Base-by-base conservation (phyloP, 2,113 vertebrate genomes). In the Pachyramphus minor region DNA sequence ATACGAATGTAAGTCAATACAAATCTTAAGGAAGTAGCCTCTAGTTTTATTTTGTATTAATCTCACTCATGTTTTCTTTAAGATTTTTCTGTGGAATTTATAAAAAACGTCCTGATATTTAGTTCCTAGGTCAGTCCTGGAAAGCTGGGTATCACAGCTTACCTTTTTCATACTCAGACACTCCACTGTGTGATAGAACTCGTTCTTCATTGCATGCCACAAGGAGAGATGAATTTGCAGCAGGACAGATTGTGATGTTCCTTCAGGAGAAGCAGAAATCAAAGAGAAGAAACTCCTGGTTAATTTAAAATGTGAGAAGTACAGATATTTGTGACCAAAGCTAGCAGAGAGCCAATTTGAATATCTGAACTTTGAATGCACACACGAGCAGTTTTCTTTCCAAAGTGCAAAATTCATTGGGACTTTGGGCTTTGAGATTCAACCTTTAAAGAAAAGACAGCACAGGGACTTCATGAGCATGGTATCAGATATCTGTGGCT, bases 201-300 rank as follows among this genome's bases (percentile, higher is more conserved):
- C 1, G 45, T 28, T 90, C 62, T 35, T 92, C 88, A 77, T 98
- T 96, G 37, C 68, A 96, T 37, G 75, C 64, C 75, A 97, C 96
- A 63, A 63, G 63, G 23, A 96, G 44, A 74, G 89, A 95, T 1
- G 94, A 93, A 80, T 87, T 68, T 64, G 39, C 2, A 4, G 81
- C 44, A 56, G 79, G 60, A 87, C 49, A 59, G 53, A 97, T 93
- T 63, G 74, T 96, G 90, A 97, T 93, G 41, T 96, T 96, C 25
- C 94, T 94, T 94, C 75, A 94, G 37, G 42, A 58, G 81, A 67
- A 60, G 15, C 16, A 18, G 50, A 58, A 47, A 76, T n/a, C 67
- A 59, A 42, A 62, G 35, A 8, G 7, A 53, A 37, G 12, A 80
- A 87, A 47, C 33, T 25, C 21, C 9, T 6, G 6, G 7, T 64